Conservation (phyloP, 2,113 vertebrate genomes). For the Ammospiza caudacuta region DNA sequence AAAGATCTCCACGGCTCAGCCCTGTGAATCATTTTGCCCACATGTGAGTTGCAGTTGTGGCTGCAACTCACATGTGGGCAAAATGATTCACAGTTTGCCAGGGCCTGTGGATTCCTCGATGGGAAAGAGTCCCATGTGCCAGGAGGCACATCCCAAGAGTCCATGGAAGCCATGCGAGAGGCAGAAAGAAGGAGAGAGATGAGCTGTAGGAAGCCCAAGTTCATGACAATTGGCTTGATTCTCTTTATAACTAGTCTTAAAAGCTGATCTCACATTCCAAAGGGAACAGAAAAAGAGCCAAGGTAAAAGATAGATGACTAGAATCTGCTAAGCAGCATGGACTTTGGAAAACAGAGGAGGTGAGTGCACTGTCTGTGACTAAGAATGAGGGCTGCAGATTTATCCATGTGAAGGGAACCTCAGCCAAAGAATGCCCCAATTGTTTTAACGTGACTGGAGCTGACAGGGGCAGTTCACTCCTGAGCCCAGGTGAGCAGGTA, state of each 20-base stretch:
- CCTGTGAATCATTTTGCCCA: too few species aligned
- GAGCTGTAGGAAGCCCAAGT: not conserved
- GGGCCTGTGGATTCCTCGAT: rapidly evolving
- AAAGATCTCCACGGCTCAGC: not conserved
- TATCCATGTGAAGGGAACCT: not conserved
- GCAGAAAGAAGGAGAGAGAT: not conserved
- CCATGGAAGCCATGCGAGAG: not conserved
- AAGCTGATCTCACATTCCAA: not conserved
- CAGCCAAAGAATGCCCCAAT: not conserved
- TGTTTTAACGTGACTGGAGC: not conserved
- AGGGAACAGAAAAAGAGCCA: not conserved
- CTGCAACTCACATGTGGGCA: not conserved
- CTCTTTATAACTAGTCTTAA: not conserved
- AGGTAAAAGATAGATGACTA: not conserved
- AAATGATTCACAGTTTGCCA: not conserved
- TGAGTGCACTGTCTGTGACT: rapidly evolving
- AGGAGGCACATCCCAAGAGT: not conserved
- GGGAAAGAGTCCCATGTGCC: not conserved
- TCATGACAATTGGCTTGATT: not conserved
- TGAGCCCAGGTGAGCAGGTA: not conserved
- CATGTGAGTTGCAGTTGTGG: not conserved
- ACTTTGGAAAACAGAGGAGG: not conserved
- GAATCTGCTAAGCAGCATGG: not conserved
- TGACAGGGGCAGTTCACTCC: not conserved
- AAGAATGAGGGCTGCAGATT: not conserved